Evolutionary conservation across 2,888 invertebrate species (phyloP).

Genomic region (Tillus elongatus): DNA sequence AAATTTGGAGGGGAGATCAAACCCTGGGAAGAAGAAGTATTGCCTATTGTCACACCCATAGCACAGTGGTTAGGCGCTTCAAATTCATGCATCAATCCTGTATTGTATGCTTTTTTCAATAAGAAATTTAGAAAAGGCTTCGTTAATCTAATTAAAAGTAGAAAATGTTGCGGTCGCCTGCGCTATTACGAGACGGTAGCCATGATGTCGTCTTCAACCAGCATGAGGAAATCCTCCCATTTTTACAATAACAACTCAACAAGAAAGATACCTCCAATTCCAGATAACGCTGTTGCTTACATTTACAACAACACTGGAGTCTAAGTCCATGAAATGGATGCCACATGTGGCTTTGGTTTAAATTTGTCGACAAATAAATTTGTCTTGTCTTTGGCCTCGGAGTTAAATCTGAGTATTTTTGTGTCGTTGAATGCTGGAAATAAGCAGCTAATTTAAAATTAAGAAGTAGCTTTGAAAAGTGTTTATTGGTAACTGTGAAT

Average conservation of each 20-base stretch:
- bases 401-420: not conserved
- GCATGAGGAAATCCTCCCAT: slow-evolving; percentile 76
- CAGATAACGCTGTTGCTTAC: slow-evolving; percentile 40
- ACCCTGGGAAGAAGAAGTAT: slow-evolving; percentile 69
- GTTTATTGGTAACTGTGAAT: slow-evolving; percentile 5
- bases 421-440: not conserved
- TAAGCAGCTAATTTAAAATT: not conserved
- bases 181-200: slow-evolving; percentile 82
- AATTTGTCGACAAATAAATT: slow-evolving; percentile 1
- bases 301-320: slow-evolving; percentile 70
- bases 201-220: slow-evolving; percentile 76
- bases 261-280: slow-evolving; percentile 38
- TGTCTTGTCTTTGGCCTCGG: slow-evolving; percentile 5
- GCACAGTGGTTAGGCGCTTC: slow-evolving; percentile 90
- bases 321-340: slow-evolving; percentile 40
- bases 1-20: slow-evolving; percentile 70
- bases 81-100: slow-evolving; percentile 92
- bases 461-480: not conserved
- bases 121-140: slow-evolving; percentile 88
- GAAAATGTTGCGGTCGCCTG: slow-evolving; percentile 75
- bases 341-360: slow-evolving; percentile 16
- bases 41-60: slow-evolving; percentile 74
- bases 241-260: slow-evolving; percentile 61
- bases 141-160: slow-evolving; percentile 75
- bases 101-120: slow-evolving; percentile 90